Evolutionary conservation across 2,797 vertebrate species (phyloP), one percentile per base, ranked within the genome.

Genomic region (Halcyon chelicuti): DNA sequence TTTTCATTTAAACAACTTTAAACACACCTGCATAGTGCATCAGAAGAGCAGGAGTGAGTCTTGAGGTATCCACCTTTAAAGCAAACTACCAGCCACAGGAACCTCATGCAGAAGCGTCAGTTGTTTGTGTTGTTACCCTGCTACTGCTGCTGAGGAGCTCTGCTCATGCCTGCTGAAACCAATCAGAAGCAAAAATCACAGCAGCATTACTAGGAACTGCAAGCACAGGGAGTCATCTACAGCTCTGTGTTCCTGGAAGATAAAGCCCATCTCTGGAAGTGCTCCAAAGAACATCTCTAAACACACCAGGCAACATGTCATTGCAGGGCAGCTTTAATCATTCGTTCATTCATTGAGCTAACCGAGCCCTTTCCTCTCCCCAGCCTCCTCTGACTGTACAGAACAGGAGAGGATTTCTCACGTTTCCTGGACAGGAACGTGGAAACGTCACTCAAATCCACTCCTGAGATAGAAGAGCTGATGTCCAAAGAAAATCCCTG

Each of bases 401-500:
- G 47, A 93, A 88, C 55, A 84, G n/a, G 31, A 75, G 11, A 94
- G 49, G 21, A 82, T 78, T 86, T 92, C 67, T 77, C 70, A 76
- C 0, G 0, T 84, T 90, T 96, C 88, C 95, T 94, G 55, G 35
- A 52, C 55, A 84, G 55, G 31, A 93, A 42, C 0, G 0, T 23
- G 49, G 42, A 84, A 60, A 84, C 2, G 0, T 77, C 82, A 77
- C 49, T 57, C 39, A n/a, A 83, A 75, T 81, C 57, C 25, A 35
- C 15, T 80, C 46, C 23, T 5, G n/a, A 35, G 33, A 66, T 10
- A 78, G 20, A 14, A 83, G 26, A 7, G 26, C n/a, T 74, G 40
- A 65, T 19, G 55, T 72, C 70, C 73, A 73, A 44, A 72, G 51
- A 66, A 84, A 82, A 66, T 29, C 47, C 75, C 44, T 71, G 85